phyloP scores from a whole-genome alignment of 2,888 invertebrate species.

The Mycogona germanica region DNA sequence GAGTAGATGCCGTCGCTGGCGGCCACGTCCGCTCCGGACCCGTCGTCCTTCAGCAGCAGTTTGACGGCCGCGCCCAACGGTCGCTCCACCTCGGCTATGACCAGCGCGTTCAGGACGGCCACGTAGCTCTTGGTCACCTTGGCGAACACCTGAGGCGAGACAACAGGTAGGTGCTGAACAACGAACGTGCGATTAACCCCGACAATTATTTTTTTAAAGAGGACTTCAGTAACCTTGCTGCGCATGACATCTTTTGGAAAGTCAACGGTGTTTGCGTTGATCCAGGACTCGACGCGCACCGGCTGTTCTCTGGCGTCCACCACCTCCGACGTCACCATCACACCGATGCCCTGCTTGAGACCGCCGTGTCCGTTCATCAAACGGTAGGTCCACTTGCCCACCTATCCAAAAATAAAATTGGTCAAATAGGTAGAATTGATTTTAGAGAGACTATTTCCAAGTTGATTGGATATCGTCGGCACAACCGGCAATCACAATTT shows the following conservation, averaged over 20 bases:
- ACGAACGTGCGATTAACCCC: no score
- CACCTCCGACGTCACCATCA: constrained; percentile 23
- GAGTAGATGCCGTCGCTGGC: constrained; percentile 33
- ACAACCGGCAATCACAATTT: no score
- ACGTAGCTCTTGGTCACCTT: constrained; percentile 25
- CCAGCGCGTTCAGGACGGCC: constrained; percentile 24
- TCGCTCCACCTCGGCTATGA: constrained; percentile 25
- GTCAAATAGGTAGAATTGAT: neutral
- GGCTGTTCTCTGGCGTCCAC: constrained; percentile 23
- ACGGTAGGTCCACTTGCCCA: constrained; percentile 18
- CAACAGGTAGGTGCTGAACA: no score
- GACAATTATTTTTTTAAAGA: neutral
- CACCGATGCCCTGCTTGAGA: constrained; percentile 17
- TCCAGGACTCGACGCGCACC: constrained; percentile 23
- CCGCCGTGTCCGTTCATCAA: constrained; percentile 10
- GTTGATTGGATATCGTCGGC: no score
- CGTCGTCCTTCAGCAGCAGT: constrained; percentile 25
- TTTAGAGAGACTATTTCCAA: no score
- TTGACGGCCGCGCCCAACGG: constrained; percentile 23
- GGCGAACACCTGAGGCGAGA: constrained; percentile 22
- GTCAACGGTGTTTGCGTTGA: constrained; percentile 22
- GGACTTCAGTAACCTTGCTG: constrained; percentile 13
- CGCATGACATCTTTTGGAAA: constrained; percentile 22
- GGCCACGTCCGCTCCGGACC: constrained; percentile 21
- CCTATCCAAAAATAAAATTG: constrained; percentile 6